Conservation (phyloP, 1,140 invertebrate genomes). For the Tigriopus japonicus region DNA sequence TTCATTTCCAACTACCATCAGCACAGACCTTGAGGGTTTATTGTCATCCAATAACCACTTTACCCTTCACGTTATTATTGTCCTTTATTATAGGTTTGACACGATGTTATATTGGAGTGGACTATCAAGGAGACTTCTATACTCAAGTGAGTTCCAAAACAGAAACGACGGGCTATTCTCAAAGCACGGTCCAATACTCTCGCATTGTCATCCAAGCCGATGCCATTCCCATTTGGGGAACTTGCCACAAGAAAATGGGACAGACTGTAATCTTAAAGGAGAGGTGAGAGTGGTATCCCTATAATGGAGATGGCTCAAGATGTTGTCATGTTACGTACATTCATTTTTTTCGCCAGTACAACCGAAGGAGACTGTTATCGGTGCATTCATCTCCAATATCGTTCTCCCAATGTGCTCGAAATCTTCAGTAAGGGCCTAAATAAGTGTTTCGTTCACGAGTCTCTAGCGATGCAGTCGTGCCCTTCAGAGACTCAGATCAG, state of each 20-base stretch:
- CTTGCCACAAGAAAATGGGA: slow-evolving; percentile 2
- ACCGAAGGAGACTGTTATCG: background rate
- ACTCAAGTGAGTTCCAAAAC: background rate
- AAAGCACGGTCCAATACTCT: background rate
- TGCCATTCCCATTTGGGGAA: background rate
- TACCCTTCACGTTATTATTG: background rate
- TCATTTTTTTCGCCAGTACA: background rate
- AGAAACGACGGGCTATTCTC: too few relatives aligned
- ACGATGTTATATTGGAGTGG: background rate
- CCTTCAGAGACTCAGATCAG: background rate
- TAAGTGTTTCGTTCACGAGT: background rate
- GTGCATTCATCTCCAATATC: background rate
- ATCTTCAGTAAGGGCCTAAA: background rate
- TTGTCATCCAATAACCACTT: background rate
- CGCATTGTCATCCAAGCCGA: background rate
- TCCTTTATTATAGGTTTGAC: background rate
- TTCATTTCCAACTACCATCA: background rate
- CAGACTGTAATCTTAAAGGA: background rate
- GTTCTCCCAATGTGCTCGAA: background rate
- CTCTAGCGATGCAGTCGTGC: background rate
- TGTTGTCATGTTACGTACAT: background rate
- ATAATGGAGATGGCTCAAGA: background rate
- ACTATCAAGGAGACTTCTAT: background rate
- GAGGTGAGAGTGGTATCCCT: background rate
- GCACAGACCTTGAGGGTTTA: background rate